Evolutionary conservation across 2,113 vertebrate genomes (phyloP), one percentile per base, ranked within the genome.

Genomic region (Sinosuthora webbiana): DNA sequence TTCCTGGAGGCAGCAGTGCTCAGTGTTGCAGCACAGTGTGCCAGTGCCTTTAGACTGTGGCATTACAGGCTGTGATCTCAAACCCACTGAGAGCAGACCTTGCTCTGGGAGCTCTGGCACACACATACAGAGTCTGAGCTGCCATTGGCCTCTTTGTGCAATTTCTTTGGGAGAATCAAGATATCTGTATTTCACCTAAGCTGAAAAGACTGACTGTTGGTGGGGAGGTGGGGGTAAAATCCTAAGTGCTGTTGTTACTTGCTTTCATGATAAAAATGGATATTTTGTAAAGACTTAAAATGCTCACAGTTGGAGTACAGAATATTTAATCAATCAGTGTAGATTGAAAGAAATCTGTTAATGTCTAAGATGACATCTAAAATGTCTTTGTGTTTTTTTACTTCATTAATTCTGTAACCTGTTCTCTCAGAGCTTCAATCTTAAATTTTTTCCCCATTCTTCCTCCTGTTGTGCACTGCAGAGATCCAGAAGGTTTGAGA

Each of bases 401-500:
- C n/a, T n/a, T n/a, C n/a, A 4, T 53, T 75, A 39, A 9, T 68
- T 83, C 35, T 83, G 12, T 37, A 70, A 77, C 22, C 27, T 75
- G 14, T 37, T 68, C 7, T 68, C 7, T 31, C 37, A 83, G 2
- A 65, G 16, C 7, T 62, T 41, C 7, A 10, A 0, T 42, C 7
- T 87, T 42, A 42, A 76, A 15, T 20, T 9, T 30, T 64, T 30
- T 47, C 2, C 7, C 4, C 11, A 47, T 30, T 55, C 45, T 93
- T 91, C 13, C 41, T 76, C 88, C 41, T 93, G 9, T 84, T 93
- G 22, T 98, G 39, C 47, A 25, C 94, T 96, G 82, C 95, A 99
- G 99, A 98, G 99, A 99, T 95, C 99, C 99, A 57, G 99, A 99
- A 98, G 99, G 99, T 47, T 98, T 99, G 70, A 96, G 99, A 68